Base-by-base conservation (phyloP, 2,113 vertebrate species). In the Triplophysa siluroides region DNA sequence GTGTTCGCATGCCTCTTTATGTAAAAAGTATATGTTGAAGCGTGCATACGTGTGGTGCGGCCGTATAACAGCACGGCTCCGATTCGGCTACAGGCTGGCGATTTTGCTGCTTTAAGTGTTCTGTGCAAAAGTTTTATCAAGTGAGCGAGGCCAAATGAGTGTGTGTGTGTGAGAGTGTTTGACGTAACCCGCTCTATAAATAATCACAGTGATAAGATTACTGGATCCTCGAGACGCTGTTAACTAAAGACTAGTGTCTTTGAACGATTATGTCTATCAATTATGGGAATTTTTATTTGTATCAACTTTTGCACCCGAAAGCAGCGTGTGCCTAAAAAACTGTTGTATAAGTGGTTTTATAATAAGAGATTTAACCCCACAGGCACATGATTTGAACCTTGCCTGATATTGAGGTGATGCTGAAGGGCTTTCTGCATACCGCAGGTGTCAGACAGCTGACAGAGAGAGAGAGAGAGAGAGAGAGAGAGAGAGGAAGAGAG, bases 351-450 rank as follows among this genome's bases (percentile, higher is more conserved):
- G 43, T 23, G 23, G 54, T 43, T 45, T 81, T 54, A 62, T 54
- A 73, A 54, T 41, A 12, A 72, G 78, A 38, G 56, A 56, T 16
- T 71, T 9, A 19, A 79, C 71, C 58, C 10, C 43, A 21, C 61
- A 78, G 70, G 64, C 85, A 67, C 86, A 80, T 83, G 84, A 88
- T 64, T 9, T 26, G 52, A 68, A 52, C 43, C 24, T 74, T 38
- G 43, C 21, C n/a, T 24, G 33, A 66, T 62, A 73, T 78, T 82
- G 76, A 58, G 69, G 18, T 16, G 26, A 58, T 69, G 69, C 60
- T 50, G 23, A 64, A 63, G 58, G 8, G 24, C 43, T 52, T 76
- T 50, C 18, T 26, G 18, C 75, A 78, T 66, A 29, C 33, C 14
- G 12, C 14, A 52, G 41, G n/a, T 76, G 75, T 77, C 75, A 77